Conservation (phyloP, 2,888 invertebrate genomes). For the Endotricha flammealis region DNA sequence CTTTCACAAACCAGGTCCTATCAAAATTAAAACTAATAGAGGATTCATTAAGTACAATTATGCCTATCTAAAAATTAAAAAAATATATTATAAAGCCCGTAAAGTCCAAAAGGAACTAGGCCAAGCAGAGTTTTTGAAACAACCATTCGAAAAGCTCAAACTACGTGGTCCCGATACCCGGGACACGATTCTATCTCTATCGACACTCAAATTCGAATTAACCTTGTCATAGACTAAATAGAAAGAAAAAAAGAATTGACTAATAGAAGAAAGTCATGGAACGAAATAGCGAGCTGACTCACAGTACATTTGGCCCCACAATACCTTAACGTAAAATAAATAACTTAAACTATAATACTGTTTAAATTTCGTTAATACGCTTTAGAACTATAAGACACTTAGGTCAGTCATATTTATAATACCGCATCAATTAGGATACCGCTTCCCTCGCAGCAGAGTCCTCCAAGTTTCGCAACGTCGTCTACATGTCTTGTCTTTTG, state of each 20-base stretch:
- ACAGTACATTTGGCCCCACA: slow-evolving; percentile 70
- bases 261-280: slow-evolving; percentile 50
- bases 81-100: slow-evolving; percentile 3
- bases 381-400: slow-evolving; percentile 42
- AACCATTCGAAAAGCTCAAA: slow-evolving; percentile 1
- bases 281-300: slow-evolving; percentile 40
- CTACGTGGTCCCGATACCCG: slow-evolving; percentile 11
- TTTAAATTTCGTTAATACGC: slow-evolving; percentile 38
- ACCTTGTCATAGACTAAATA: slow-evolving; percentile 4
- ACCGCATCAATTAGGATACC: neutral
- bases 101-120: neutral
- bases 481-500: slow-evolving; percentile 11
- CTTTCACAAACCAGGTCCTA: no score
- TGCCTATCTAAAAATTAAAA: slow-evolving; percentile 6
- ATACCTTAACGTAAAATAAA: slow-evolving; percentile 45
- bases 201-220: slow-evolving; percentile 6
- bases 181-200: slow-evolving; percentile 10
- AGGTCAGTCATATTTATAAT: slow-evolving; percentile 37
- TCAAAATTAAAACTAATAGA: slow-evolving; percentile 13
- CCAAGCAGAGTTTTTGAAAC: neutral
- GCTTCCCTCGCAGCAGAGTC: slow-evolving; percentile 14
- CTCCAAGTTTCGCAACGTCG: slow-evolving; percentile 27
- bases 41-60: slow-evolving; percentile 18
- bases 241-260: slow-evolving; percentile 20
- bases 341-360: slow-evolving; percentile 68